These are phyloP conservation scores for Eunapius fragilis DNA, from an alignment of 37 sponge, comb jelly and placozoan genomes.

Conservation along the genomic window DNA sequence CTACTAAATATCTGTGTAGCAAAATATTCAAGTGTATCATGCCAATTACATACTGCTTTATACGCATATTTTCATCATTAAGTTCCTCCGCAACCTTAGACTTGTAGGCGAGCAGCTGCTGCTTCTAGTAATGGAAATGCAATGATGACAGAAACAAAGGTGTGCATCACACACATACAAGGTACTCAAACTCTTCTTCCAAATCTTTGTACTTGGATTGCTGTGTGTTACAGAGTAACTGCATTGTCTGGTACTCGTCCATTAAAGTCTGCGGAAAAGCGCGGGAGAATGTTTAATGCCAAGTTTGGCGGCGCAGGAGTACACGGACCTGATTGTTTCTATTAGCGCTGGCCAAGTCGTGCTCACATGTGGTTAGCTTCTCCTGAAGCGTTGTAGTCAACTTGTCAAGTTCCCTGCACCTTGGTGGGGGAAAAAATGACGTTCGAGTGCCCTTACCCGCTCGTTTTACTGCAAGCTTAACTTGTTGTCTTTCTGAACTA, in stretches of 20 bases:
- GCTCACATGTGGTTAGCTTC: constrained; percentile 1
- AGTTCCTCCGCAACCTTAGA: constrained; percentile 59
- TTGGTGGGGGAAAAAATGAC: too few species aligned
- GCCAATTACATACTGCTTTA: constrained; percentile 23
- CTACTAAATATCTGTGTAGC: too few species aligned
- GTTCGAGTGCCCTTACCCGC: too few species aligned
- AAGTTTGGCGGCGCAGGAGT: too few species aligned
- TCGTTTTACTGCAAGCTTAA: too few species aligned
- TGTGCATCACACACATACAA: constrained; percentile 35
- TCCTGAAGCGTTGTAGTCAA: constrained; percentile 20
- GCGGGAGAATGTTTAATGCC: too few species aligned
- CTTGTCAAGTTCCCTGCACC: too few species aligned
- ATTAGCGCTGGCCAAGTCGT: neutral
- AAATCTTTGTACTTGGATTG: constrained; percentile 59
- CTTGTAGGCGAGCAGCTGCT: constrained; percentile 37
- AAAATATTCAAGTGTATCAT: neutral
- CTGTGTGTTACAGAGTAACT: constrained; percentile 52
- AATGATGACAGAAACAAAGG: too few species aligned
- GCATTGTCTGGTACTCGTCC: constrained; percentile 76
- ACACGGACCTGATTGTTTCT: constrained; percentile 14
- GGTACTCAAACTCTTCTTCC: constrained; percentile 60
- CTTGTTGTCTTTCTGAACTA: too few species aligned
- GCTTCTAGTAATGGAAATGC: constrained; percentile 2
- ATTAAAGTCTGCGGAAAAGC: constrained; percentile 30
- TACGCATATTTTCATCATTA: constrained; percentile 34